Evolutionary conservation across 2,797 vertebrate genomes (phyloP).

Genomic region (Pantherophis alleghaniensis): DNA sequence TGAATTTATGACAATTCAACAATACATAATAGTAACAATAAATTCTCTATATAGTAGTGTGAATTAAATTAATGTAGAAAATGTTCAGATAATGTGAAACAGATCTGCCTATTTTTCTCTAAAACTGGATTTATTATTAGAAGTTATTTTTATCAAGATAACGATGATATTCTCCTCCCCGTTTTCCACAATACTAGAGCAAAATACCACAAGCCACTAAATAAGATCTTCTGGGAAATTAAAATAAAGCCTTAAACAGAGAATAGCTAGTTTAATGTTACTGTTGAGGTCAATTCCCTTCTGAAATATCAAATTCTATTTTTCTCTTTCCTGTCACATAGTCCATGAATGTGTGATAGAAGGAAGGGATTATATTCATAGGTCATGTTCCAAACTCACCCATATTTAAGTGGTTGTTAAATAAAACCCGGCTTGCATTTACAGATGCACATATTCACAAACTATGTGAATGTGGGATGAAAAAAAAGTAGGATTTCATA

Average conservation of each 20-base stretch:
- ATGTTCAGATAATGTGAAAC: not conserved
- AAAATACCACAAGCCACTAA: not conserved
- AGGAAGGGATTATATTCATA: not conserved
- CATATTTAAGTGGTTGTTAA: not conserved
- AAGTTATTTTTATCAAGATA: not conserved
- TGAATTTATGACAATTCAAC: conserved; percentile 3
- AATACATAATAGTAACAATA: not conserved
- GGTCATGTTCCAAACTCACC: not conserved
- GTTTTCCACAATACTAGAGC: not conserved
- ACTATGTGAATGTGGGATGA: not conserved
- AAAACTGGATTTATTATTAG: not conserved
- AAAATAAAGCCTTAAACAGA: not conserved
- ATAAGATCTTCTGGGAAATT: not conserved
- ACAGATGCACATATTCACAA: not conserved
- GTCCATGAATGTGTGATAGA: not conserved
- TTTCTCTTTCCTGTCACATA: not conserved
- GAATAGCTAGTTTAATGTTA: not conserved
- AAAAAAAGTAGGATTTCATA: not conserved
- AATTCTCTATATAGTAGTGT: not conserved
- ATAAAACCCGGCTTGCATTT: not conserved
- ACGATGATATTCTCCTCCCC: not conserved
- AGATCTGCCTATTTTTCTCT: not conserved
- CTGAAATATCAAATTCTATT: not conserved
- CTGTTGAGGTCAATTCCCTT: not conserved
- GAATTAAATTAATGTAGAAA: not conserved